These are phyloP conservation scores for Chloroclysta siterata DNA, from an alignment of 2,888 invertebrate species.

Conservation along the genomic window DNA sequence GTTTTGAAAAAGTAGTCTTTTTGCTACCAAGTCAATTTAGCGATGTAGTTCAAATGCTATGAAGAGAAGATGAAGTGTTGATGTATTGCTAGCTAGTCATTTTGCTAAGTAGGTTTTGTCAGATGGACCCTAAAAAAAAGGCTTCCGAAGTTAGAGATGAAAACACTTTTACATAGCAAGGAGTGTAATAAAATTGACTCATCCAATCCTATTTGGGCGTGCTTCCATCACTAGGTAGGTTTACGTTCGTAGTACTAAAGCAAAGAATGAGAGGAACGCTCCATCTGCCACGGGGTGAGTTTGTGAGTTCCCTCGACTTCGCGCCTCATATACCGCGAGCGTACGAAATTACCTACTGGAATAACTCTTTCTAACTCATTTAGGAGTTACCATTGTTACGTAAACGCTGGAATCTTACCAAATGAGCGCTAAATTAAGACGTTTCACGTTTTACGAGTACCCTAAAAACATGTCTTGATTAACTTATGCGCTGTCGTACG, in stretches of 20 bases:
- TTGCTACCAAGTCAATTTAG: too few species aligned
- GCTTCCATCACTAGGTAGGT: slow-evolving; percentile 12
- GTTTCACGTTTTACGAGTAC: slow-evolving; percentile 41
- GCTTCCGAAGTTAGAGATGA: slow-evolving; percentile 8
- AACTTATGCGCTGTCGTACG: slow-evolving; percentile 41
- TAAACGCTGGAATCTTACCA: slow-evolving; percentile 52
- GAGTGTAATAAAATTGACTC: slow-evolving; percentile 21
- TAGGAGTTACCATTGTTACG: slow-evolving; percentile 55
- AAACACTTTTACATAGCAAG: slow-evolving; percentile 14
- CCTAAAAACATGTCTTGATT: slow-evolving; percentile 45
- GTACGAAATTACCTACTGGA: slow-evolving; percentile 53
- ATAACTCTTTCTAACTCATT: slow-evolving; percentile 65
- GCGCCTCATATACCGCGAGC: slow-evolving; percentile 54
- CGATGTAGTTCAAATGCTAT: too few species aligned
- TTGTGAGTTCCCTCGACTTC: slow-evolving; percentile 47
- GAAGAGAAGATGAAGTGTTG: too few species aligned
- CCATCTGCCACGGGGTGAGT: slow-evolving; percentile 45
- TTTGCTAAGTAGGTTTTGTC: too few species aligned
- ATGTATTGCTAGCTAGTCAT: too few species aligned
- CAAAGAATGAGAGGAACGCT: slow-evolving; percentile 42
- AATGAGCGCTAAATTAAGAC: slow-evolving; percentile 51
- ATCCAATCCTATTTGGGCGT: slow-evolving; percentile 22
- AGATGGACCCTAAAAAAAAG: too few species aligned
- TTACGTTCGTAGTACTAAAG: slow-evolving; percentile 39
- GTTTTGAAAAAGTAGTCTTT: too few species aligned